Evolutionary conservation across 2,797 vertebrate genomes (phyloP), one percentile per base, ranked within the genome.

Genomic region (Steatocranus sp.): DNA sequence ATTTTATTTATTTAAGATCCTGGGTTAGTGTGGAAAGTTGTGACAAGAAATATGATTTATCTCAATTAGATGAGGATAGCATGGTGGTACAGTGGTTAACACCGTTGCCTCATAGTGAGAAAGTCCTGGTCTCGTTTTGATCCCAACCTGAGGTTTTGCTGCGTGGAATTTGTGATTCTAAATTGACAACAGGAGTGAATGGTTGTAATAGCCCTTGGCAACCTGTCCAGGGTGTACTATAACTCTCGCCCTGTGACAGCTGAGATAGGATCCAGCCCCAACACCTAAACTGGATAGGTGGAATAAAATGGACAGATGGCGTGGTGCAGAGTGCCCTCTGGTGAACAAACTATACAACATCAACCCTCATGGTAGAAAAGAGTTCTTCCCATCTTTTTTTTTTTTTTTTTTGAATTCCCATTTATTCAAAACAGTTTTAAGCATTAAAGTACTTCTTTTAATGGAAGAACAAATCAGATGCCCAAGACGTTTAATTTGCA

Each of bases 401-500:
- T 48, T 15, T 14, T 7, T 30, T 51, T 63, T 34, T 20, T 61
- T 5, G 1, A 41, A 66, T 25, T 41, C 9, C 9, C 15, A 25
- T n/a, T 61, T 53, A 48, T 58, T 82, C 5, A 76, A 75, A 73
- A 27, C 12, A 6, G 7, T 36, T 75, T 73, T 9, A n/a, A 32
- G 46, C 46, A 63, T 30, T 30, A 15, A 18, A 49, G 9, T 53
- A 18, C 41, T 70, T 11, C 1, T 77, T 49, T 25, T 5, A 70
- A 78, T 7, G 32, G 4, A 32, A 54, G 48, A 83, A 90, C 8
- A 85, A 87, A 88, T n/a, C 7, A 84, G 46, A 75, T 2, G 2
- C 3, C 4, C 27, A 18, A 84, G 48, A 32, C 3, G 0, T 32
- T 17, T 80, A 83, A 23, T 32, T 93, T 95, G 92, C 92, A 94